Evolutionary conservation across 64 coral and sea anemone species (phyloP).

Genomic region (Porites lutea): DNA sequence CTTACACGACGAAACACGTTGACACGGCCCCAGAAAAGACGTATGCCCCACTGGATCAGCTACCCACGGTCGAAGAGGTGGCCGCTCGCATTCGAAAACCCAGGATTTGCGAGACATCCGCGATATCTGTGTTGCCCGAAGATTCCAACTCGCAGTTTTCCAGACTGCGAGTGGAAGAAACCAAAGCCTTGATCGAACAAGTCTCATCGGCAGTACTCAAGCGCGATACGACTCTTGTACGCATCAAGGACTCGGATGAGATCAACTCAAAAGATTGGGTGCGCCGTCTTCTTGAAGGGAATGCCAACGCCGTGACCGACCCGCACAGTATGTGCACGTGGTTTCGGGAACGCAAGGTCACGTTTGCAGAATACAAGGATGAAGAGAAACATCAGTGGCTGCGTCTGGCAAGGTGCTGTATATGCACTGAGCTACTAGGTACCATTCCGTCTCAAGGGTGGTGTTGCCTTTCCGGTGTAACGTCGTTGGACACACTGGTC

Average conservation of each 20-base stretch:
- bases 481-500: background rate
- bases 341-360: background rate
- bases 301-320: background rate
- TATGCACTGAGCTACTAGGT: background rate
- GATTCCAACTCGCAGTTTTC: background rate
- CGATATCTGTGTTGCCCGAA: background rate
- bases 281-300: background rate
- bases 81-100: background rate
- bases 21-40: background rate
- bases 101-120: background rate
- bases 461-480: background rate
- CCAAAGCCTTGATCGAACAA: background rate
- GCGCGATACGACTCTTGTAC: background rate
- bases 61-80: background rate
- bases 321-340: background rate
- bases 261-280: background rate
- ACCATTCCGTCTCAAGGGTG: background rate
- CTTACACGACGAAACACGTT: background rate
- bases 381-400: background rate
- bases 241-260: background rate
- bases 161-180: background rate
- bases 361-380: background rate
- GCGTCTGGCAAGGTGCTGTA: background rate
- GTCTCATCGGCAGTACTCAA: background rate
- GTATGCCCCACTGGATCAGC: background rate